Percentiles rank a stretch among this genome's conserved stretches.
phyloP scores from a whole-genome alignment of 1,140 invertebrate genomes.

The Glossosoma conforme region DNA sequence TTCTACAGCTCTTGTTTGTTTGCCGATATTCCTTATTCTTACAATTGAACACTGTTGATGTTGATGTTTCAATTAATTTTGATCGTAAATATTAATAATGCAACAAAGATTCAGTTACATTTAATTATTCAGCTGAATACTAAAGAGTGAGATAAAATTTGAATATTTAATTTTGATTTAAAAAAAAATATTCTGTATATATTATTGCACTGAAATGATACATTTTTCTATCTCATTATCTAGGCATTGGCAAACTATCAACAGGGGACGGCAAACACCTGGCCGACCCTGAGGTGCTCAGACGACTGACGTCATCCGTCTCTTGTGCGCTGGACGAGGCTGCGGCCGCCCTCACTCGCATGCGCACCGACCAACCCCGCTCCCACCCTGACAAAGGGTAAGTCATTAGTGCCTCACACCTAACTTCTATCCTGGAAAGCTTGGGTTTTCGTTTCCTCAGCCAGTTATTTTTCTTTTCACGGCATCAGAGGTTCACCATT shows the following conservation, averaged over 20 bases:
- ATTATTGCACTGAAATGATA: not conserved
- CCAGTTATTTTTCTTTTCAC: too few relatives aligned
- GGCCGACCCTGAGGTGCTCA: constrained; percentile 74
- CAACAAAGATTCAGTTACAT: too few relatives aligned
- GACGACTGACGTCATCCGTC: constrained; percentile 80
- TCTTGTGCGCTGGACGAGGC: constrained; percentile 94
- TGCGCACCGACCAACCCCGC: constrained; percentile 72
- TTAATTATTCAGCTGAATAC: too few relatives aligned
- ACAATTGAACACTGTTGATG: too few relatives aligned
- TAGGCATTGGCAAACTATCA: constrained; percentile 74
- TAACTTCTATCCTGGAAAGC: too few relatives aligned
- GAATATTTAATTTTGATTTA: not conserved
- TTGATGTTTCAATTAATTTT: too few relatives aligned
- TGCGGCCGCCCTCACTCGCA: constrained; percentile 88
- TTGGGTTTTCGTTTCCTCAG: too few relatives aligned
- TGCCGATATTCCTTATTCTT: too few relatives aligned
- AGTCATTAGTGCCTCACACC: constrained; percentile 13
- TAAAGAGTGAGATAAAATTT: too few relatives aligned
- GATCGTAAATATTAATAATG: too few relatives aligned
- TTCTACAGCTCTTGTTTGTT: too few relatives aligned
- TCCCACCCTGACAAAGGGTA: constrained; percentile 46
- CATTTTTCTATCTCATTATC: constrained; percentile 23
- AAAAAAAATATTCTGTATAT: not conserved
- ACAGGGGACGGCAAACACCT: constrained; percentile 74
- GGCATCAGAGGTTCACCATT: too few relatives aligned